Evolutionary conservation across 2,888 invertebrate genomes (phyloP), one percentile per base, ranked within the genome.

Genomic region (Chloroclystis v-ata): DNA sequence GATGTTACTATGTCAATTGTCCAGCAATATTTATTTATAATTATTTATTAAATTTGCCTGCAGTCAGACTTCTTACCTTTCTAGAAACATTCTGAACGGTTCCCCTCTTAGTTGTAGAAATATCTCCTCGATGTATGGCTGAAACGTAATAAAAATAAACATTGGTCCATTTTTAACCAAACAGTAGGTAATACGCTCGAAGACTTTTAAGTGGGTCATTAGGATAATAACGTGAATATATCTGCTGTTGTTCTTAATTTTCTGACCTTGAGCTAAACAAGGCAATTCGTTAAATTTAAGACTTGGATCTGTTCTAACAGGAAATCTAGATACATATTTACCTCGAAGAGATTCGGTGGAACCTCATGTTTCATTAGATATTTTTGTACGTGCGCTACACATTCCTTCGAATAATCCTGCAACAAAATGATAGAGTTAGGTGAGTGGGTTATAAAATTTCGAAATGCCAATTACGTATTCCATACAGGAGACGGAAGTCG

Each of bases 71-170:
- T 26, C 26, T 88, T 90, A 97, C 97, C 98, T 98, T 92, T 99
- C 98, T 89, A 99, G 92, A 91, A 98, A 99, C 89, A 94, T 95
- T 89, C 95, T 96, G 89, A 99, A 99, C 59, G 99, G 96, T 82
- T 97, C 97, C 59, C 97, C 98, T 80, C 98, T 92, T 82, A 99
- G 91, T 82, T 97, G 96, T 87, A 95, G 97, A 89, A 98, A 98
- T 82, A 99, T 99, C 92, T 99, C 99, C 89, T 98, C 97, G 89
- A 99, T 98, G 89, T 99, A 99, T 72, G 98, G 98, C 97, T 99
- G 90, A 62, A 94, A 94, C 47, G 41, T 12, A n/a, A 29, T 37
- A 26, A n/a, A 33, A 4, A 37, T 35, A 20, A 35, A 20, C 20
- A 35, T 1, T 35, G 16, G 11, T 16, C 20, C 2, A 8, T 7